A percentile compares a stretch with the other conserved stretches of the same genome.
Conservation (phyloP, 2,113 vertebrate genomes). For the Rhea pennata region DNA sequence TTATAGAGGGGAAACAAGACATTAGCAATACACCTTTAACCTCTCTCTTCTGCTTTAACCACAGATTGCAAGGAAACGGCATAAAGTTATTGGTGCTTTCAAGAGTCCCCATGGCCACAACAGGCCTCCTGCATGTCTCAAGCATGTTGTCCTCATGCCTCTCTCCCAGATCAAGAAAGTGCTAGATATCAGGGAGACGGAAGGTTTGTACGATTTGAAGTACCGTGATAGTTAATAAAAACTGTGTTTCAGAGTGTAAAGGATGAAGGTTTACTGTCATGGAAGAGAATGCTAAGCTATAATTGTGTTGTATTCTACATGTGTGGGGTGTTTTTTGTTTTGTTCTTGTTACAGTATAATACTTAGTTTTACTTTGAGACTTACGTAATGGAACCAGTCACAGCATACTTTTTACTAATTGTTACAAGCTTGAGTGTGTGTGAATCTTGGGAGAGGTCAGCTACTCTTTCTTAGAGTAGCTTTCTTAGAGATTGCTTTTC, state of each 20-base stretch:
- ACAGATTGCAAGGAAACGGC: slow-evolving; percentile 95
- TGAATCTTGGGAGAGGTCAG: not conserved
- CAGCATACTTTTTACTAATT: not conserved
- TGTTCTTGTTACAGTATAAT: not conserved
- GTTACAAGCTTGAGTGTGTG: not conserved
- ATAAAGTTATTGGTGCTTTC: slow-evolving; percentile 95
- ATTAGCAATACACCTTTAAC: not conserved
- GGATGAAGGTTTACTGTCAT: not conserved
- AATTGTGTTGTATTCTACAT: not conserved
- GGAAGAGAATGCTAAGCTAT: not conserved
- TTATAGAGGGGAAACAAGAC: not conserved
- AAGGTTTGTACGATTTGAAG: slow-evolving; percentile 80
- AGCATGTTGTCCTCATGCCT: slow-evolving; percentile 95
- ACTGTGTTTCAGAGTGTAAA: not conserved
- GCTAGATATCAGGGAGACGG: slow-evolving; percentile 93
- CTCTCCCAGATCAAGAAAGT: slow-evolving; percentile 97
- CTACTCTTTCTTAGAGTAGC: not conserved
- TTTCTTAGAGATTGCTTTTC: not conserved
- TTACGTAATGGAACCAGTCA: not conserved
- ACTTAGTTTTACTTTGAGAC: not conserved
- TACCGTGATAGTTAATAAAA: not conserved
- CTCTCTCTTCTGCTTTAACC: not conserved
- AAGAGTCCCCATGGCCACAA: slow-evolving; percentile 92
- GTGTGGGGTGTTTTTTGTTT: not conserved
- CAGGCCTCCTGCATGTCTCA: slow-evolving; percentile 90